Evolutionary conservation across 1,140 invertebrate genomes (phyloP).

Genomic region (Lysiphlebus fabarum): DNA sequence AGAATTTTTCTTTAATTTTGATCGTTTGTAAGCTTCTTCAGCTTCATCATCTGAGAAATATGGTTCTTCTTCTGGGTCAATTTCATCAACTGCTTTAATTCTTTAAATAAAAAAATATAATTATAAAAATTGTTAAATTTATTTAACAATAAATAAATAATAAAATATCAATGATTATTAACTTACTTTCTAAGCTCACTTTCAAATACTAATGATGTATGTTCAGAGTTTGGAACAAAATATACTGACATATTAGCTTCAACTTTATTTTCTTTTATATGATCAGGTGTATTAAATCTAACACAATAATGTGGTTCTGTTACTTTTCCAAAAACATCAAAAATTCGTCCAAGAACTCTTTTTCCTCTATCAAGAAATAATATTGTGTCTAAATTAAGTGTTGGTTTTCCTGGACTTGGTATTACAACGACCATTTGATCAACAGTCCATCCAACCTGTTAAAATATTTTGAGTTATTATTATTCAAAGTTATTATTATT

Average conservation of each 20-base stretch:
- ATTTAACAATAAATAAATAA: constrained; percentile 9
- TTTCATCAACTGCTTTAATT: constrained; percentile 76
- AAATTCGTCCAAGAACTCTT: constrained; percentile 73
- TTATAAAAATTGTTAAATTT: constrained; percentile 12
- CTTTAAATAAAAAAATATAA: constrained; percentile 51
- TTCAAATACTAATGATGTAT: constrained; percentile 74
- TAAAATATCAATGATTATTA: constrained; percentile 3
- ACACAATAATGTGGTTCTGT: constrained; percentile 76
- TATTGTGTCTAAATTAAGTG: constrained; percentile 80
- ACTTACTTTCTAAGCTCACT: constrained; percentile 67
- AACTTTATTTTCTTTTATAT: constrained; percentile 67
- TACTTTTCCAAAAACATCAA: constrained; percentile 87
- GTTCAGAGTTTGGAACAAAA: constrained; percentile 71
- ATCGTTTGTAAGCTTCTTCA: constrained; percentile 58
- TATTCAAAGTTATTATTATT: constrained; percentile 9
- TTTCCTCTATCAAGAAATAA: constrained; percentile 75
- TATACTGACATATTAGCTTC: constrained; percentile 68
- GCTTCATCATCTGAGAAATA: constrained; percentile 90
- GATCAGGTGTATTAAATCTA: constrained; percentile 74
- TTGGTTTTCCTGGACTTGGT: constrained; percentile 60
- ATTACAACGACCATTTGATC: constrained; percentile 47
- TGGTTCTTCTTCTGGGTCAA: constrained; percentile 82
- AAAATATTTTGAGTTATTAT: constrained; percentile 21
- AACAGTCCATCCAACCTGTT: constrained; percentile 48
- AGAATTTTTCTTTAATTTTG: constrained; percentile 39